A percentile compares a stretch with the other conserved stretches of the same genome.
Conservation (phyloP, 2,797 vertebrate genomes). For the Phaenicophaeus curvirostris region DNA sequence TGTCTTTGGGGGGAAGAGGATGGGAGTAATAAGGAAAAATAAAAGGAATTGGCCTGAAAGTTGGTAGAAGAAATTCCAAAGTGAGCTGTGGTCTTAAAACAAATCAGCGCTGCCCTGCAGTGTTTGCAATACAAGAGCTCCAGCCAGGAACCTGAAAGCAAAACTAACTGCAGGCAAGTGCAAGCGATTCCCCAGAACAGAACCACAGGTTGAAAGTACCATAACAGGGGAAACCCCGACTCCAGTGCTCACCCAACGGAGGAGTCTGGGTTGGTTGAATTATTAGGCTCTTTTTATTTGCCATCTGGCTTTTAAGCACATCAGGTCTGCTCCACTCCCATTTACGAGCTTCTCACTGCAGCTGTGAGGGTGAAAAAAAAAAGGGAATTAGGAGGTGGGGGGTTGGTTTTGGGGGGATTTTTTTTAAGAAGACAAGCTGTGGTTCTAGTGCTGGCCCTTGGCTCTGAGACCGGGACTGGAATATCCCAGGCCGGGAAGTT, state of each 20-base stretch:
- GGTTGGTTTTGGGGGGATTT: background rate
- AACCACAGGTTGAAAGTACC: background rate
- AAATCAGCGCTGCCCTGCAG: background rate
- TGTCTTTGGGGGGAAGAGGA: background rate
- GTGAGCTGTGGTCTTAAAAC: constrained; percentile 9
- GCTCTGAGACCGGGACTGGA: background rate
- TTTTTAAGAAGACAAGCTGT: background rate
- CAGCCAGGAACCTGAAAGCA: background rate
- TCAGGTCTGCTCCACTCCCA: background rate
- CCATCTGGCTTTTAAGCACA: background rate
- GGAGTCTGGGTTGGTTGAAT: background rate
- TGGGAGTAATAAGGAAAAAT: background rate
- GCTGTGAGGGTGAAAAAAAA: background rate
- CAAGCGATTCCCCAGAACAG: background rate
- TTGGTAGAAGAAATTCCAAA: constrained; percentile 33
- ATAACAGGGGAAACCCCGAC: background rate
- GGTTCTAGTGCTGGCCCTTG: background rate
- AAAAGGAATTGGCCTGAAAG: background rate
- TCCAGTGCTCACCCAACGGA: background rate
- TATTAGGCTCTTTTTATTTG: background rate
- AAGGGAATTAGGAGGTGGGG: background rate
- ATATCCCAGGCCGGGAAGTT: background rate
- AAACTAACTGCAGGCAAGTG: background rate
- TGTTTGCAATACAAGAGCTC: background rate
- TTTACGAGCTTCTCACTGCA: background rate